Evolutionary conservation across 2,888 invertebrate genomes (phyloP).

Genomic region (Siphonodentalium dalli): DNA sequence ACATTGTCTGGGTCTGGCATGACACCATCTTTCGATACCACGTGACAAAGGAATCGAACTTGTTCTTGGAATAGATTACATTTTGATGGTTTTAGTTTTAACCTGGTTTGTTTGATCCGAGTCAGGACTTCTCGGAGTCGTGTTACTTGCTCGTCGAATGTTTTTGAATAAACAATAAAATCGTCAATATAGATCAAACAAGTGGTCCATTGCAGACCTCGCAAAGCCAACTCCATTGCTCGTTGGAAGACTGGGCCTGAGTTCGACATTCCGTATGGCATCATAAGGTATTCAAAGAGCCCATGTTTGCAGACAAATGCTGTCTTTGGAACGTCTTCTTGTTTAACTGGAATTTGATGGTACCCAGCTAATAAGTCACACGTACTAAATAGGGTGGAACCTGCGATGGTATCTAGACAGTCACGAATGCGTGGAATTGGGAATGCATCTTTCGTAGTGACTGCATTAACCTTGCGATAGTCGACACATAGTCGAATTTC

Average conservation of each 20-base stretch:
- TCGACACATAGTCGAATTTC: conserved; percentile 25
- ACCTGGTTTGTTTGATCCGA: conserved; percentile 17
- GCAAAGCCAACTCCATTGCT: conserved; percentile 25
- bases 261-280: conserved; percentile 27
- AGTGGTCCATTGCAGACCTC: conserved; percentile 25
- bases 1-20: conserved; percentile 5
- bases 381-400: conserved; percentile 20
- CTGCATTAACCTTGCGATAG: conserved; percentile 21
- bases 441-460: conserved; percentile 24
- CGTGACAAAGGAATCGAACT: conserved; percentile 23
- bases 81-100: conserved; percentile 33
- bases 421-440: conserved; percentile 26
- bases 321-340: conserved; percentile 26
- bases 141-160: conserved; percentile 19
- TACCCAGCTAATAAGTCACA: conserved; percentile 25
- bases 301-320: conserved; percentile 30
- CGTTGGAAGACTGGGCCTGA: conserved; percentile 25
- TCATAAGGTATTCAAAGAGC: conserved; percentile 24
- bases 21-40: conserved; percentile 4
- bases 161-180: conserved; percentile 21
- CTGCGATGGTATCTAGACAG: conserved; percentile 26
- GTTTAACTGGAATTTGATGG: conserved; percentile 25
- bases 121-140: conserved; percentile 21
- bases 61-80: conserved; percentile 19
- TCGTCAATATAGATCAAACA: conserved; percentile 31